These are phyloP conservation scores for Cichladusa arquata DNA, from an alignment of 2,113 vertebrate genomes.

Conservation along the genomic window DNA sequence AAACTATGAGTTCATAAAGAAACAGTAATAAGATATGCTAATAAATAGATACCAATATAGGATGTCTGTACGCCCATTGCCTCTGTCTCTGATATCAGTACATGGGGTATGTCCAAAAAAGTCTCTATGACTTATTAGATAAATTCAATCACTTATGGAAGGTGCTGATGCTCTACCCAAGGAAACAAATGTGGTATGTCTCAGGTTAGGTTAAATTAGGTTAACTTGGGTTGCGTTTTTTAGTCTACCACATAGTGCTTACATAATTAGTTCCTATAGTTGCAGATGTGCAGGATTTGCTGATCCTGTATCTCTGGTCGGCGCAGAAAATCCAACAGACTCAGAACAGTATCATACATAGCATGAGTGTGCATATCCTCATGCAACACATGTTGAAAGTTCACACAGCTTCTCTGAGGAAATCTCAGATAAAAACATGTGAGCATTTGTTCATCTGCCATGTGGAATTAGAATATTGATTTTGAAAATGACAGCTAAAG, in stretches of 20 bases:
- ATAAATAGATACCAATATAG: background rate
- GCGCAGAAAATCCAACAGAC: background rate
- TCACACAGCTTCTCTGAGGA: background rate
- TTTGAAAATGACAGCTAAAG: background rate
- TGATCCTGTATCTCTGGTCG: background rate
- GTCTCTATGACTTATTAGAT: background rate
- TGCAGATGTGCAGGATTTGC: background rate
- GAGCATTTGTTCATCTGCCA: background rate
- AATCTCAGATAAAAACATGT: background rate
- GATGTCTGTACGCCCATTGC: background rate
- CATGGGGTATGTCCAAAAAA: accelerated
- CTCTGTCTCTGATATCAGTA: background rate
- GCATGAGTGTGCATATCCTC: background rate
- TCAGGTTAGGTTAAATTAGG: background rate
- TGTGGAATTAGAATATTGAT: background rate
- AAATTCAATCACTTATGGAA: background rate
- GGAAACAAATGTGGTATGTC: background rate
- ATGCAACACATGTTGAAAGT: background rate
- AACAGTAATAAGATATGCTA: background rate
- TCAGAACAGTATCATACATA: background rate
- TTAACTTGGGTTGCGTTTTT: background rate
- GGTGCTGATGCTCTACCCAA: background rate
- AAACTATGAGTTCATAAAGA: background rate
- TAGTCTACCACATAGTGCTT: background rate
- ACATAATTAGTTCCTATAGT: background rate